phyloP scores from a whole-genome alignment of 2,113 vertebrate species.

The Gasterosteus aculeatus region DNA sequence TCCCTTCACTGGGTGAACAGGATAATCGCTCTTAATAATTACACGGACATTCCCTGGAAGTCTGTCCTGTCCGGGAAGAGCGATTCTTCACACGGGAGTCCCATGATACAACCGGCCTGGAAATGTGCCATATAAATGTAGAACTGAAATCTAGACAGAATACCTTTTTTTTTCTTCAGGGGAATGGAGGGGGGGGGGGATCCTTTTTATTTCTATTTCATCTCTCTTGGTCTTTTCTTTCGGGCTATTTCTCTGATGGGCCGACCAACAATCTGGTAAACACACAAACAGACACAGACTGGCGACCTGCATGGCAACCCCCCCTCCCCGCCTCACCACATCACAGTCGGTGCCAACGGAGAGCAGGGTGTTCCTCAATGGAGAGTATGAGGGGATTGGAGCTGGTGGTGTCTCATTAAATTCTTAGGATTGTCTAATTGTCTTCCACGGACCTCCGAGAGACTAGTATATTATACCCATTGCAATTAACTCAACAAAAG shows the following conservation, averaged over 20 bases:
- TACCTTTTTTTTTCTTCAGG: constrained; percentile 34
- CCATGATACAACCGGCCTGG: constrained; percentile 47
- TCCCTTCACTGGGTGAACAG: constrained; percentile 73
- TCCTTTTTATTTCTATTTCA: constrained; percentile 48
- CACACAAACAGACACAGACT: constrained; percentile 71
- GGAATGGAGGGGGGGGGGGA: no score
- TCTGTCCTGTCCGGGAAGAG: constrained; percentile 59
- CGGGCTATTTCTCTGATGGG: constrained; percentile 67
- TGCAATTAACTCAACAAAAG: constrained; percentile 99
- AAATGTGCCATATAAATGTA: constrained; percentile 53
- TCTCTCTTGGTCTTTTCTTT: constrained; percentile 59
- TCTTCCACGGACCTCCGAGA: constrained; percentile 98
- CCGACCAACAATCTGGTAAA: constrained; percentile 78
- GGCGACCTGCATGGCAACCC: constrained; percentile 62
- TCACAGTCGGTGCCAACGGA: constrained; percentile 71
- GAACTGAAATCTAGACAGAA: constrained; percentile 51
- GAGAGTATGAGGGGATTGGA: constrained; percentile 82
- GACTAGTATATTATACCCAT: constrained; percentile 99
- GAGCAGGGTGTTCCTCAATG: constrained; percentile 74
- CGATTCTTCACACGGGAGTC: constrained; percentile 53
- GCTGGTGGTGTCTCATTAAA: constrained; percentile 99
- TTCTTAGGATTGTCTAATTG: constrained; percentile 99
- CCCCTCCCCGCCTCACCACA: constrained; percentile 49
- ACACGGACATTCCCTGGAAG: constrained; percentile 76
- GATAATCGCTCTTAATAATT: constrained; percentile 83